These are phyloP conservation scores for Percopsis transmontana DNA, from an alignment of 2,113 vertebrate species.

Conservation along the genomic window DNA sequence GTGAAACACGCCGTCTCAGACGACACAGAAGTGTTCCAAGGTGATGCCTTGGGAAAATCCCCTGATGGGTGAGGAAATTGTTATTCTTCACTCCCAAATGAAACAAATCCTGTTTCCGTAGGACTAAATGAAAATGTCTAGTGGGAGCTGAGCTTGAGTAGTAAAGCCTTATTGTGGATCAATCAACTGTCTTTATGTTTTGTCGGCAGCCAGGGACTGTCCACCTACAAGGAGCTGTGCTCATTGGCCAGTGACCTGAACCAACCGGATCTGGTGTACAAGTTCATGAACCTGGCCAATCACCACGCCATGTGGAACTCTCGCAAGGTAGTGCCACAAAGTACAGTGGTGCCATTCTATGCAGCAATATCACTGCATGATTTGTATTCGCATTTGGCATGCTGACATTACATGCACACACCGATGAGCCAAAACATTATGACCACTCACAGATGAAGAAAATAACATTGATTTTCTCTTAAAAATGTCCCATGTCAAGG, in stretches of 20 bases:
- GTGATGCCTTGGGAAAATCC: conserved; percentile 89
- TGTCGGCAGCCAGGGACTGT: conserved; percentile 87
- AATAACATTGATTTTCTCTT: too few relatives aligned
- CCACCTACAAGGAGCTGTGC: conserved; percentile 98
- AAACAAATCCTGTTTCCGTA: background rate
- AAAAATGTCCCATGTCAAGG: too few relatives aligned
- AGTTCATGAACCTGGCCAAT: conserved; percentile 99
- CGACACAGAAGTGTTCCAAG: conserved; percentile 95
- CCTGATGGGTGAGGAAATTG: conserved; percentile 91
- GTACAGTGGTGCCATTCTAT: background rate
- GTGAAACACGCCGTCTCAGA: conserved; percentile 88
- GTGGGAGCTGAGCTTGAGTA: too few relatives aligned
- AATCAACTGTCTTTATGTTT: background rate
- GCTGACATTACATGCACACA: background rate
- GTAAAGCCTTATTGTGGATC: background rate
- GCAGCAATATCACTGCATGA: too few relatives aligned
- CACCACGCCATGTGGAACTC: conserved; percentile 99
- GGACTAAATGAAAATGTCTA: background rate
- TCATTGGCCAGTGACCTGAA: conserved; percentile 96
- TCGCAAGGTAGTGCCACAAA: conserved; percentile 84
- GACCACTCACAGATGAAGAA: too few relatives aligned
- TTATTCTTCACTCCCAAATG: background rate
- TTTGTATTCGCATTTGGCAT: background rate
- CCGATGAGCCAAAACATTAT: too few relatives aligned
- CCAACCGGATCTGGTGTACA: conserved; percentile 97